Base-by-base conservation (phyloP, 2,113 vertebrate species). In the Macrotis lagotis region DNA sequence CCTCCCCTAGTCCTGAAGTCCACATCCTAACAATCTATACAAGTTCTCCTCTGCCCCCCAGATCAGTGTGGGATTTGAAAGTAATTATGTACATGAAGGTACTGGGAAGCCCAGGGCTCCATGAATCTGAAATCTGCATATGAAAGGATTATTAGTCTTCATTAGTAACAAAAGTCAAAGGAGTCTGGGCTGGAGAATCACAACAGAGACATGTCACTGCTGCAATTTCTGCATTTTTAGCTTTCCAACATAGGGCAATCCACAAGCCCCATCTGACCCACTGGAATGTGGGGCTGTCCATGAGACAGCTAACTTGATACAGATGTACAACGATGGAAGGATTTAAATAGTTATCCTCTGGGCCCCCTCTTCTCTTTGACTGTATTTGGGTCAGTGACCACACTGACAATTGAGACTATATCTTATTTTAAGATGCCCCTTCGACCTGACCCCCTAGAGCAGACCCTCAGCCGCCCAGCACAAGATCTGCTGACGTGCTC, bases 191-290 rank as follows among this genome's bases (percentile, higher is more conserved):
- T 22, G 66, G 16, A 83, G 0, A 24, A 92, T 90, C 0, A 8
- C 52, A 7, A 47, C 0, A 51, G 66, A 92, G 53, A 89, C 93
- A 48, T n/a, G 53, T 1, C 0, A 88, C 88, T 24, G 83, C 0
- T 31, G n/a, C 48, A 8, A 50, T n/a, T 0, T 91, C 89, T 8
- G 50, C 22, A 8, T 0, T 12, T 51, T 25, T 9, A 92, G n/a
- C 37, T 0, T 16, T 24, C 51, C 28, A 88, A 44, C 74, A 26
- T 47, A 1, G 90, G 0, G 3, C 48, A 88, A 94, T 14, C 91
- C 0, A 0, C 2, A 7, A 16, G 0, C 16, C 37, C 0, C 37
- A 26, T 6, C 59, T n/a, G 1, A 31, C 0, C 66, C 0, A 55
- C 91, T 44, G 97, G 91, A 93, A 50, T 0, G 0, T 0, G 0